A percentile compares a stretch with the other conserved stretches of the same genome.
phyloP scores from a whole-genome alignment of 2,113 vertebrate genomes.

The Pogona vitticeps region DNA sequence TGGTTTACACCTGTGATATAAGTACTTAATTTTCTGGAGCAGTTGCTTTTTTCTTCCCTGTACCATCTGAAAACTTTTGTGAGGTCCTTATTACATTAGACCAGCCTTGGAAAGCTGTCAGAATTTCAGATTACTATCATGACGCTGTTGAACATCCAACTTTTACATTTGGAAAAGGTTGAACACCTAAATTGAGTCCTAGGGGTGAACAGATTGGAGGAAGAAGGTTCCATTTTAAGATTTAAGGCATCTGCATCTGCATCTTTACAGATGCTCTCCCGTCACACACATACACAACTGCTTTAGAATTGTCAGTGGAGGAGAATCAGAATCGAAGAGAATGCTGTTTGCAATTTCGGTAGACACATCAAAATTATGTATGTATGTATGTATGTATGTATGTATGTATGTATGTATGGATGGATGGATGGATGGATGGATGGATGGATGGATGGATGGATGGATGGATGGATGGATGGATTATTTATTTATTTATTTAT shows the following conservation, averaged over 20 bases:
- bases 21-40: neutral
- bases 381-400: no score
- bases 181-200: neutral
- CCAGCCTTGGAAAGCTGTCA: neutral
- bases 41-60: neutral
- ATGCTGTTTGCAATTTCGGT: neutral
- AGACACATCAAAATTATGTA: neutral
- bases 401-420: no score
- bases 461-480: no score
- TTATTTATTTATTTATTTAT: no score
- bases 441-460: no score
- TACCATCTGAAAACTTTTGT: neutral
- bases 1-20: neutral
- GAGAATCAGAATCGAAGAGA: neutral
- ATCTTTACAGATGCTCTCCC: neutral
- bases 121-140: no score
- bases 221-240: neutral
- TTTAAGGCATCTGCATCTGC: neutral
- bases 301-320: neutral
- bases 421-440: no score
- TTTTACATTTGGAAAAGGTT: neutral
- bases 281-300: no score
- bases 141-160: neutral
- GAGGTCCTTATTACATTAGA: no score
- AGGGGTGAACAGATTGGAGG: neutral